Evolutionary conservation across 2,113 vertebrate genomes (phyloP).

Genomic region (Chaetops frenatus): DNA sequence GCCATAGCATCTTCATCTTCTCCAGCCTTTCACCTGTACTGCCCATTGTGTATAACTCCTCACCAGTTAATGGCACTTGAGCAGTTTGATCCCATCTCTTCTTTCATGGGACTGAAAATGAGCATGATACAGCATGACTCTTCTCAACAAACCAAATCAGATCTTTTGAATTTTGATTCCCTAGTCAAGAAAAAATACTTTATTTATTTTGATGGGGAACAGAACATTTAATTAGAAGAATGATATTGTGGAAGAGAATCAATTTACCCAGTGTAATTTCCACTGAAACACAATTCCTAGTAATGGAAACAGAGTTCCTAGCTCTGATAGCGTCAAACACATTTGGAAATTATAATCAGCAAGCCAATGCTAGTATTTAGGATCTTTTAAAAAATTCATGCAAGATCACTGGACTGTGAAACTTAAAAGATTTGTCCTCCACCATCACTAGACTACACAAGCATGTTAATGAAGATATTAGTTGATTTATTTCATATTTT

Average conservation of each 20-base stretch:
- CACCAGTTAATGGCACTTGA: neutral
- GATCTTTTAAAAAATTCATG: neutral
- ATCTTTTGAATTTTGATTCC: neutral
- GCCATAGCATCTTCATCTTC: neutral
- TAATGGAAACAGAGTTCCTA: neutral
- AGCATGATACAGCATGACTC: neutral
- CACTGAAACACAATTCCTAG: neutral
- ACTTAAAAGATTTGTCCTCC: neutral
- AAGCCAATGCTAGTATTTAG: neutral
- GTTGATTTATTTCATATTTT: neutral
- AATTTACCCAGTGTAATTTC: neutral
- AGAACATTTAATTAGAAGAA: neutral
- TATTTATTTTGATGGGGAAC: neutral
- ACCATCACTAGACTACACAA: neutral
- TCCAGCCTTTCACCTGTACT: neutral
- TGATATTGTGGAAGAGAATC: neutral
- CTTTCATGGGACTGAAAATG: neutral
- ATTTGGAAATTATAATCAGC: neutral
- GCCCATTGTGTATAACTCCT: neutral
- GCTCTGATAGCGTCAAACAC: neutral
- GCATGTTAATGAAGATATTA: neutral
- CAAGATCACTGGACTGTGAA: neutral
- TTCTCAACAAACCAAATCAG: neutral
- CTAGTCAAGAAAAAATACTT: neutral
- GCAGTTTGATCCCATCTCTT: neutral